Evolutionary conservation across 2,888 invertebrate species (phyloP).

Genomic region (Norana najaformis): DNA sequence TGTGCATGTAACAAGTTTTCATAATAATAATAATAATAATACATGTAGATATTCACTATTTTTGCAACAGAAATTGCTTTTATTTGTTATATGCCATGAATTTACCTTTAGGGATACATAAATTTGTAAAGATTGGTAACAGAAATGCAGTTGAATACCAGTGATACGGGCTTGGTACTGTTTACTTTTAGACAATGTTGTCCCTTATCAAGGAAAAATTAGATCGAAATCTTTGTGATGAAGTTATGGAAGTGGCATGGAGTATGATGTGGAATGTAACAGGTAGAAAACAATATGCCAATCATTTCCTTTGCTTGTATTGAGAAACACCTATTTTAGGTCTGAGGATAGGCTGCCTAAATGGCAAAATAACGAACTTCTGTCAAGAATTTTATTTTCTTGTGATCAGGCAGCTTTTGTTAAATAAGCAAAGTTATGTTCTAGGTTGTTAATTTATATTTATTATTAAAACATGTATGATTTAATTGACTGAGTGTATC

Average conservation of each 20-base stretch:
- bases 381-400: not conserved
- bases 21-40: no score
- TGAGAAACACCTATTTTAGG: not conserved
- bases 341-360: not conserved
- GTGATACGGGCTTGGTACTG: not conserved
- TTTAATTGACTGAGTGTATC: no score
- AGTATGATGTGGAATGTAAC: conserved; percentile 95
- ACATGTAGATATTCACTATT: no score
- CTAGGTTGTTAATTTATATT: no score
- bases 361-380: not conserved
- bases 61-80: no score
- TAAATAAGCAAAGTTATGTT: not conserved
- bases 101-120: not conserved
- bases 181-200: conserved; percentile 75
- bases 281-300: conserved; percentile 51
- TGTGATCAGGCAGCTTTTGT: not conserved
- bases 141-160: not conserved
- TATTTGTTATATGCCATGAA: no score
- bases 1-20: no score
- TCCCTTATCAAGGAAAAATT: conserved; percentile 82
- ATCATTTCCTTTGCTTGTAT: not conserved
- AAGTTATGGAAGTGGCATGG: conserved; percentile 96
- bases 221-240: conserved; percentile 79
- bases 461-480: not conserved
- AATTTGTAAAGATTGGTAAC: not conserved